Evolutionary conservation across 2,113 vertebrate genomes (phyloP), one percentile per base, ranked within the genome.

Genomic region (Dipodomys spectabilis): DNA sequence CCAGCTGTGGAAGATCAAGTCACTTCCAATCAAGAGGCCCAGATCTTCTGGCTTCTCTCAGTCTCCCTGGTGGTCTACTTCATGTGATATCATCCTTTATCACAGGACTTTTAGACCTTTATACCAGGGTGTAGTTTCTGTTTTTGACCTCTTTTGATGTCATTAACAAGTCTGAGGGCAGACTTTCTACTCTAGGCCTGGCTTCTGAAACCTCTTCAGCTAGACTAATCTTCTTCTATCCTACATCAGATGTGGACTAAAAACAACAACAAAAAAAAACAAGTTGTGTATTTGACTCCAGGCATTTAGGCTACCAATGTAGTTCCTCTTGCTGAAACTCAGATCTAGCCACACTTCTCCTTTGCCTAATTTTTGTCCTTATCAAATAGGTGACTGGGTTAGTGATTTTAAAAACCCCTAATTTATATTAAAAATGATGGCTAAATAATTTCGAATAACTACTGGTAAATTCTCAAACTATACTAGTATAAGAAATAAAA

Each of bases 351-450:
- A 45, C 57, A 23, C 65, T 57, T 74, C 19, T 53, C 6, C 10
- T 89, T 90, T 69, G 35, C 30, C 53, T 72, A 19, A 60, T 77
- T 92, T 86, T 12, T 94, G 22, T 90, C 62, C n/a, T 92, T 78
- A 7, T 79, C 65, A 68, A 19, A 72, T 35, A 65, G 73, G 80
- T 49, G 35, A 30, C 25, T 62, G n/a, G 2, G 49, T 57, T 19
- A 60, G 49, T 62, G 80, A n/a, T 45, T 18, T 25, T 39, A 86
- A 78, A 32, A 62, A 79, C 10, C 0, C 18, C 39, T 74, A 39
- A 72, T 75, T 84, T 85, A 0, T 39, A 16, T 67, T 60, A 62
- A 8, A 88, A 81, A 72, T 88, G n/a, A n/a, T 23, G 81, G 23
- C 18, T 49, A 44, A 75, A 45, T 79, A 77, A 95, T 45, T 74